These are phyloP conservation scores for Paracanthobrama guichenoti DNA, from an alignment of 2,113 vertebrate genomes.

Conservation along the genomic window DNA sequence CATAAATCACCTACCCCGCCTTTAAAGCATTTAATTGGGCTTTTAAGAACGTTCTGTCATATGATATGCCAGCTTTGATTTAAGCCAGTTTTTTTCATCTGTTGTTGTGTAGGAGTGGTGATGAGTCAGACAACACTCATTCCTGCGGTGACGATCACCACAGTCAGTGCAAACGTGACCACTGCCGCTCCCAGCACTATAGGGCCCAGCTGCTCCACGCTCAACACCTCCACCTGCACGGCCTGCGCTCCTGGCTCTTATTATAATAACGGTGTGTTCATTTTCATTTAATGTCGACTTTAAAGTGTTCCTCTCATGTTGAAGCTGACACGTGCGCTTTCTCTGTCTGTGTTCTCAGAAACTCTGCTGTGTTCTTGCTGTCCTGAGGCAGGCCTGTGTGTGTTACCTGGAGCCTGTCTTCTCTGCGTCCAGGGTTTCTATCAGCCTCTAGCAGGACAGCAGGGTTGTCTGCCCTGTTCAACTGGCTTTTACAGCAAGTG, in stretches of 20 bases:
- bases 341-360: slow-evolving; percentile 60
- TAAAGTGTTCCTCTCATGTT: neutral
- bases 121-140: slow-evolving; percentile 73
- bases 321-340: neutral
- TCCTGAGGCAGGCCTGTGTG: slow-evolving; percentile 67
- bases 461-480: slow-evolving; percentile 76
- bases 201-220: slow-evolving; percentile 70
- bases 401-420: slow-evolving; percentile 71
- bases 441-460: slow-evolving; percentile 77
- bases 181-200: slow-evolving; percentile 59
- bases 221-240: slow-evolving; percentile 77
- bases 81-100: neutral
- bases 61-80: neutral
- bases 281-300: neutral
- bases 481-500: slow-evolving; percentile 80
- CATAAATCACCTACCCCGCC: neutral
- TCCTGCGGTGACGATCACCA: slow-evolving; percentile 68
- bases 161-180: slow-evolving; percentile 59
- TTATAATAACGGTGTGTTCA: slow-evolving; percentile 69
- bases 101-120: slow-evolving; percentile 67
- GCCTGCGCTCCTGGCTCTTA: slow-evolving; percentile 77
- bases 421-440: slow-evolving; percentile 77
- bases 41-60: neutral
- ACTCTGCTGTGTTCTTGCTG: slow-evolving; percentile 80
- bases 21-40: neutral